Base-by-base conservation (phyloP, 2,113 vertebrate species). In the Uria aalge region DNA sequence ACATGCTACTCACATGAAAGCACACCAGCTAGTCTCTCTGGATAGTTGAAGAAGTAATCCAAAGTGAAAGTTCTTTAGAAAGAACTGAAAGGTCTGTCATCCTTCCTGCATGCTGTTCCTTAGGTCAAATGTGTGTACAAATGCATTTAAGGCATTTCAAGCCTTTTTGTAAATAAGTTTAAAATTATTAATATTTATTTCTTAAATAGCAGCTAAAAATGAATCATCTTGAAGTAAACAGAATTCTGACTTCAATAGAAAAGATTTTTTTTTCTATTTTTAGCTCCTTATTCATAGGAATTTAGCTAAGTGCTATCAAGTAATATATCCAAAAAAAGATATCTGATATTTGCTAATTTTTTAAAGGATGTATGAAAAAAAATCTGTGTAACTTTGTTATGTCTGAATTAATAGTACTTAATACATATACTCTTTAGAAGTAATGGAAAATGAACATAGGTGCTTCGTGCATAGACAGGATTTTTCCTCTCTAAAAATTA, bases 1-100 rank as follows among this genome's bases (percentile, higher is more conserved):
- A 12, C 1, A 3, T 1, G 4, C 4, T 22, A 12, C 12, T 40
- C 5, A 48, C 4, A 11, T 23, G 24, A 75, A 71, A 57, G 7
- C 12, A 56, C 4, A 43, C 13, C 36, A 73, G 11, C 6, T 77
- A 3, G 4, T 73, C 29, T 81, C 12, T 57, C 38, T 64, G 18
- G 14, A 6, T 67, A 55, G 41, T 0, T 32, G 47, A 55, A 80
- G 12, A 57, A 72, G 29, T 76, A 72, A 82, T 34, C 18, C 15
- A 34, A 76, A 76, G 9, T 60, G 36, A 41, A 92, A 78, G 16
- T 8, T 32, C 8, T 91, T 18, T 52, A 40, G 34, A 52, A 79
- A 59, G 24, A 86, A n/a, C 2, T 50, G 17, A 32, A 68, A 83
- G 41, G 40, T 9, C 29, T 36, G 12, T 48, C 23, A 16, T 69